These are phyloP conservation scores for Heliocidaris erythrogramma DNA, from an alignment of 35 echinoderm and acorn worm genomes.

Conservation along the genomic window DNA sequence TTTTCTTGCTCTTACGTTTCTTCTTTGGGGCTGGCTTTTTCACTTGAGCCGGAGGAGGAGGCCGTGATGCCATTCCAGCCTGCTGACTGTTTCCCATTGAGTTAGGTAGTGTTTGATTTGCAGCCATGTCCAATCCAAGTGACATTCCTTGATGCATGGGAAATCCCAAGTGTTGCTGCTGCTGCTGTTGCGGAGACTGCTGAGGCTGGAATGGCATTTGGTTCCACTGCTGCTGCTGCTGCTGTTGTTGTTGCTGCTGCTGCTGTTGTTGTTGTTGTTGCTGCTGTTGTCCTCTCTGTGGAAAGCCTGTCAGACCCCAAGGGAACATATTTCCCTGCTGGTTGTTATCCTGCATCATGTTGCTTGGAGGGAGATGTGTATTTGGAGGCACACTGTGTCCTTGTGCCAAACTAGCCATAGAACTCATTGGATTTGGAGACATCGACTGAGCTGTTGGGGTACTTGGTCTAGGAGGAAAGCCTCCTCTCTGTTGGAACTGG, in stretches of 20 bases:
- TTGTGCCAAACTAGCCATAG: slow-evolving; percentile 28
- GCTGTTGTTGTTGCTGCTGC: slow-evolving; percentile 46
- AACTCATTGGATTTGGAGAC: slow-evolving; percentile 37
- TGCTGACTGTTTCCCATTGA: slow-evolving; percentile 33
- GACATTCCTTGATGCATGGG: slow-evolving; percentile 20
- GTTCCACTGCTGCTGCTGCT: slow-evolving; percentile 55
- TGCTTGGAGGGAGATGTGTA: slow-evolving; percentile 34
- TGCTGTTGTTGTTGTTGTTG: slow-evolving; percentile 31
- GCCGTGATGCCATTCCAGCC: slow-evolving; percentile 53
- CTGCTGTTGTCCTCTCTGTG: slow-evolving; percentile 40
- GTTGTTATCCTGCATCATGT: slow-evolving; percentile 45
- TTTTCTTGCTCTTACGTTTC: slow-evolving; percentile 24
- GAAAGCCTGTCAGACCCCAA: slow-evolving; percentile 48
- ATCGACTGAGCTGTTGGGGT: slow-evolving; percentile 41
- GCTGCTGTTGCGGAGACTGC: slow-evolving; percentile 45
- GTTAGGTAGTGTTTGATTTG: slow-evolving; percentile 17
- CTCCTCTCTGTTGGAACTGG: slow-evolving; percentile 8
- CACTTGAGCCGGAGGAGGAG: slow-evolving; percentile 38
- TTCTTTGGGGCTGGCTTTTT: slow-evolving; percentile 32
- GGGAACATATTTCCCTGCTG: slow-evolving; percentile 39
- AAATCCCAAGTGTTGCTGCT: slow-evolving; percentile 48
- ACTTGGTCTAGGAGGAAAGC: slow-evolving; percentile 38
- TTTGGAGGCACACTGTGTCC: slow-evolving; percentile 31
- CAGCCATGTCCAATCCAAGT: slow-evolving; percentile 4
- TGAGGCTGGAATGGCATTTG: slow-evolving; percentile 58